Base-by-base conservation (phyloP, 2,113 vertebrate species). In the Xiphophorus maculatus region DNA sequence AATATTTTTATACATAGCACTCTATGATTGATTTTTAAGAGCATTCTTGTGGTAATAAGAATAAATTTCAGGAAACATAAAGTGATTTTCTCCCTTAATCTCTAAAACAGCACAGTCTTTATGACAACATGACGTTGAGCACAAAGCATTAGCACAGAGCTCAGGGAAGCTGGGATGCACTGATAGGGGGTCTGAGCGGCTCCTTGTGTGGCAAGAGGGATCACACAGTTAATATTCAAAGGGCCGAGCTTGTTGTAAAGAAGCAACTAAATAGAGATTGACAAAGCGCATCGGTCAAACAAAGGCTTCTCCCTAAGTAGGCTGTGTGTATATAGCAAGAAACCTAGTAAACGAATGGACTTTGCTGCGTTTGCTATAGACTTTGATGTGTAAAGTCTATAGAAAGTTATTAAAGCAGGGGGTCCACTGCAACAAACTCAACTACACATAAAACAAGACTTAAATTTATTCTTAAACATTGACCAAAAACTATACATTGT, bases 161-260 rank as follows among this genome's bases (percentile, higher is more conserved):
- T 64, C 72, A 85, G 71, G 70, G 79, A 88, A 84, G 74, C 81
- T 66, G 68, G 71, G 66, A 69, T 74, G 72, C 37, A 69, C 44
- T 73, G 79, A 86, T 69, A 73, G 83, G 80, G 83, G 78, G 76
- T 91, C 90, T 29, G 58, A 84, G 87, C 77, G 69, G 48, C 94
- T 93, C 71, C 91, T 88, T 94, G 93, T 95, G 94, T 94, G 93
- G 93, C 86, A 90, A 89, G 86, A 93, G 82, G 90, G 92, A 93
- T 94, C 91, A 93, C 93, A 93, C 91, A 87, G 94, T 94, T 94
- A 91, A 94, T 94, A 94, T 94, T 94, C 91, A 95, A 93, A 92
- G 88, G 90, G 84, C 87, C 61, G 75, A 79, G 81, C 77, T 83
- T 80, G 89, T 88, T 89, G 85, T 94, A 93, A 94, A 91, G 91